Evolutionary conservation across 2,888 invertebrate species (phyloP).

Genomic region (Oxycera nigricornis): DNA sequence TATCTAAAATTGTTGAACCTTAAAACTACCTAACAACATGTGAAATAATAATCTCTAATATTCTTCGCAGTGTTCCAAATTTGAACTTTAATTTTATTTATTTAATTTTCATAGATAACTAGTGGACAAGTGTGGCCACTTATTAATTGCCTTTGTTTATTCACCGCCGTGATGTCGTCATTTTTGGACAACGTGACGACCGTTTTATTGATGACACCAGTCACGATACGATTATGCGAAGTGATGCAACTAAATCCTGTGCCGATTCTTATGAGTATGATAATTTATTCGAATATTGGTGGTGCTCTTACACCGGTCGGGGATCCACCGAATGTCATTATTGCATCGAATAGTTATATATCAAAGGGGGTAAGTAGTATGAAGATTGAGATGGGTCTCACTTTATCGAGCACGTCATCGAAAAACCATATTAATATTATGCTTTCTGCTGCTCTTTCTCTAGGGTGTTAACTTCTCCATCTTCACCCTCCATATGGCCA

Average conservation of each 20-base stretch:
- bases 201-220: conserved; percentile 77
- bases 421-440: neutral
- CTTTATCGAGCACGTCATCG: neutral
- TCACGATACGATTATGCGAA: conserved; percentile 84
- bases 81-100: neutral
- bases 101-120: conserved; percentile 65
- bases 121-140: conserved; percentile 76
- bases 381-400: too few species aligned
- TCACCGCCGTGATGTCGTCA: conserved; percentile 74
- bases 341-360: conserved; percentile 61
- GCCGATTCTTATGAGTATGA: conserved; percentile 85
- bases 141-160: conserved; percentile 74
- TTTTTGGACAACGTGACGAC: conserved; percentile 83
- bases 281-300: conserved; percentile 90
- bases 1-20: too few species aligned
- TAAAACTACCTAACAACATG: too few species aligned
- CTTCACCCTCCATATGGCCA: conserved; percentile 83
- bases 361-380: conserved; percentile 57
- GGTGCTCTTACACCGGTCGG: conserved; percentile 91
- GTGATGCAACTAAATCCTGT: conserved; percentile 88
- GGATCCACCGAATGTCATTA: conserved; percentile 76
- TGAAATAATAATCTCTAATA: too few species aligned
- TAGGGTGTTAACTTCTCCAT: conserved; percentile 82
- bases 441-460: conserved; percentile 49
- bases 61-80: neutral